Conservation (phyloP, 2,888 invertebrate species). For the Idaea biselata region DNA sequence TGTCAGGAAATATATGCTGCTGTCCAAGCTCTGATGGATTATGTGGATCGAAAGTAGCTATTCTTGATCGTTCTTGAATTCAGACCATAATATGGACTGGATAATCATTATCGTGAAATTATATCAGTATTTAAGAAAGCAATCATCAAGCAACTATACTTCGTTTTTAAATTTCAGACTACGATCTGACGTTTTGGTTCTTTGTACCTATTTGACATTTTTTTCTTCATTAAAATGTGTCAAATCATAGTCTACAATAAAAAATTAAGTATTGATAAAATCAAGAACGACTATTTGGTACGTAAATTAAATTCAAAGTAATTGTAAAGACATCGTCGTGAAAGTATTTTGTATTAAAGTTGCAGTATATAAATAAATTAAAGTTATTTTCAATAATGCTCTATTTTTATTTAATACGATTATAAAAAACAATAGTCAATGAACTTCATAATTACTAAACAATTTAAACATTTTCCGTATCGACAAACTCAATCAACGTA, state of each 20-base stretch:
- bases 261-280: not conserved
- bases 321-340: not conserved
- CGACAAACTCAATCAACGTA: no score
- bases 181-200: no score
- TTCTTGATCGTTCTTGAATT: not conserved
- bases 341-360: not conserved
- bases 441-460: no score
- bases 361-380: no score
- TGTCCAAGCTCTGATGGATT: constrained; percentile 59
- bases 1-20: constrained; percentile 62
- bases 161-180: no score
- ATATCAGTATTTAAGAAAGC: not conserved
- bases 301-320: not conserved
- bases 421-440: not conserved
- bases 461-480: no score
- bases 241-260: no score
- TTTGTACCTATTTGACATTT: no score
- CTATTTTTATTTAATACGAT: not conserved
- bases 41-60: constrained; percentile 46
- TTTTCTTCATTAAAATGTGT: no score
- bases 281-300: not conserved
- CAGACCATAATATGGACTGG: not conserved
- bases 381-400: not conserved
- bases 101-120: not conserved
- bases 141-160: not conserved